Evolutionary conservation across 2,797 vertebrate species (phyloP).

Genomic region (Pterois miles): DNA sequence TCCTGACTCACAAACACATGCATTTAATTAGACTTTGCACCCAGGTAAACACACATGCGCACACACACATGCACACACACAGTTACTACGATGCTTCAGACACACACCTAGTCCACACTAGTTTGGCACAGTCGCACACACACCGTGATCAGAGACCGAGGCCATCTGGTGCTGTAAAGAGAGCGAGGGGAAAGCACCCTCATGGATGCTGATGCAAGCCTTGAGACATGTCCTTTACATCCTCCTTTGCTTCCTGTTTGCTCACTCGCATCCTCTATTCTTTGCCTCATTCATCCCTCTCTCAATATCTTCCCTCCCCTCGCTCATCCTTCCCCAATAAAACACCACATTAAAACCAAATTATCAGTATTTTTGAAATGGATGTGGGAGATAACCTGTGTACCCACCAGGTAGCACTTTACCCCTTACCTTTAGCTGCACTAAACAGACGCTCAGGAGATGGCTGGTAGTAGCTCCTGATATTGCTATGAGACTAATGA

Average conservation of each 20-base stretch:
- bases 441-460: slow-evolving; percentile 59
- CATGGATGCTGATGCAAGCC: slow-evolving; percentile 75
- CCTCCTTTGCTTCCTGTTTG: slow-evolving; percentile 44
- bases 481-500: slow-evolving; percentile 62
- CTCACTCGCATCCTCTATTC: slow-evolving; percentile 12
- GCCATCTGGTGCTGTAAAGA: slow-evolving; percentile 73
- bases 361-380: slow-evolving; percentile 50
- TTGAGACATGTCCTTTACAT: slow-evolving; percentile 66
- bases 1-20: slow-evolving; percentile 10
- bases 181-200: slow-evolving; percentile 63
- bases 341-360: slow-evolving; percentile 50
- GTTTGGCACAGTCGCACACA: slow-evolving; percentile 21
- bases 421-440: slow-evolving; percentile 53
- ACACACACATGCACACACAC: slow-evolving; percentile 7
- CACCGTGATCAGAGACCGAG: slow-evolving; percentile 74
- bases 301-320: slow-evolving; percentile 17
- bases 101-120: slow-evolving; percentile 20
- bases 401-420: slow-evolving; percentile 51
- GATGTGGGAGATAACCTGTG: slow-evolving; percentile 55
- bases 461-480: slow-evolving; percentile 31
- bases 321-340: slow-evolving; percentile 29
- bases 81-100: slow-evolving; percentile 16
- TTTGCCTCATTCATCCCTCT: neutral
- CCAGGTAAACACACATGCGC: slow-evolving; percentile 5
- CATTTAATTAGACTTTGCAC: slow-evolving; percentile 31